Conservation (phyloP, 2,888 invertebrate genomes). For the Mycogona germanica region DNA sequence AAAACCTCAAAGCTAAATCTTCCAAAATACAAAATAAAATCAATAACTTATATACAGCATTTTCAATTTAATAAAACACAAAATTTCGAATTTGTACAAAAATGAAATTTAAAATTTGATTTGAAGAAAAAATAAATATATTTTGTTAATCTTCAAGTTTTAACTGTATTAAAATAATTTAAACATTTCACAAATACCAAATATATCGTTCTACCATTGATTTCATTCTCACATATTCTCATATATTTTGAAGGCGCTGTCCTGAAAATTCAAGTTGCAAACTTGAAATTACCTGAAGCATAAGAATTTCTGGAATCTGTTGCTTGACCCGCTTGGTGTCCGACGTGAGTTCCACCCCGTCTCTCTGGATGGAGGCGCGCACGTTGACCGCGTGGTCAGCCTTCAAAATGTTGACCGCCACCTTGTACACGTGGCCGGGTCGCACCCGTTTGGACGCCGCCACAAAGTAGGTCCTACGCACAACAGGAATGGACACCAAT, state of each 20-base stretch:
- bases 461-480: conserved; percentile 71
- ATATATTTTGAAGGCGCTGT: background rate
- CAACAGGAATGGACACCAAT: background rate
- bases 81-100: no score
- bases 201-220: no score
- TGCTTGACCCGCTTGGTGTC: conserved; percentile 69
- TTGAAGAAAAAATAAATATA: no score
- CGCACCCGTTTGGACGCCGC: conserved; percentile 82
- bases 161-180: no score
- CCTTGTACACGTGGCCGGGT: conserved; percentile 79
- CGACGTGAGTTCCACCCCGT: conserved; percentile 78
- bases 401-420: conserved; percentile 69
- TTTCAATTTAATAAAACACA: no score
- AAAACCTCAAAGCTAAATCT: background rate
- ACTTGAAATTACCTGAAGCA: conserved; percentile 58
- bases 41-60: no score
- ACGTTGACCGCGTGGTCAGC: conserved; percentile 69
- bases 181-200: no score
- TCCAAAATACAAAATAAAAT: conserved; percentile 18
- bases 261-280: background rate
- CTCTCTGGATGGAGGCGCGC: conserved; percentile 74
- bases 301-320: conserved; percentile 75
- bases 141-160: no score
- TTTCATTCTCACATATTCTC: no score
- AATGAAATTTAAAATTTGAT: no score